Conservation (phyloP, 2,113 vertebrate species). For the Hipposideros armiger region DNA sequence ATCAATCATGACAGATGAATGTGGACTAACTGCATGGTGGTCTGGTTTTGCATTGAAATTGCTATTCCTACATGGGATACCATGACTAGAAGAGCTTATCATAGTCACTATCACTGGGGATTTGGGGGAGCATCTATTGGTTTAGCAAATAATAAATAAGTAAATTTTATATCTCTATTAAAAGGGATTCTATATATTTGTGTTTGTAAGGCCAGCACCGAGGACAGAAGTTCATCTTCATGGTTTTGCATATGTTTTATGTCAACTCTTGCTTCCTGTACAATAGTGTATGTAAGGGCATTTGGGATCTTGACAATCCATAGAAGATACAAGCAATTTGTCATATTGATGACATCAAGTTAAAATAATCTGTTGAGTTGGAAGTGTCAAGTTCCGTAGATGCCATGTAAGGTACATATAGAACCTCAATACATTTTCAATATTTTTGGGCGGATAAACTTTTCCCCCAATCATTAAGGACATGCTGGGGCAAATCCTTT, state of each 20-base stretch:
- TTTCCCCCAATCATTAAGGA: not conserved
- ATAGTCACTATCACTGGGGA: not conserved
- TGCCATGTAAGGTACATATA: not conserved
- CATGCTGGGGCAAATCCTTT: not conserved
- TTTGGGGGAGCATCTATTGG: not conserved
- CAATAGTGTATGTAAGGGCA: not conserved
- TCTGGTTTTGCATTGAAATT: not conserved
- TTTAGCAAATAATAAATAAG: constrained; percentile 11
- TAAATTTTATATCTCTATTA: not conserved
- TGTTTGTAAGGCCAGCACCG: not conserved
- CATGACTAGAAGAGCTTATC: not conserved
- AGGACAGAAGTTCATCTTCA: not conserved
- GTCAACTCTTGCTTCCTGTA: not conserved
- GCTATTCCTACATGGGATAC: not conserved
- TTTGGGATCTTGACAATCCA: not conserved
- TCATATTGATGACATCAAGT: not conserved
- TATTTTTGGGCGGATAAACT: not conserved
- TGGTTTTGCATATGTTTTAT: not conserved
- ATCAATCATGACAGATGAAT: not conserved
- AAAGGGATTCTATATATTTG: not conserved
- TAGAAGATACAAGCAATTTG: not conserved
- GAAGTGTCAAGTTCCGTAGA: not conserved
- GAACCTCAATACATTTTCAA: not conserved
- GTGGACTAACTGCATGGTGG: not conserved
- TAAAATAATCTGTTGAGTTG: not conserved